Evolutionary conservation across 2,888 invertebrate species (phyloP).

Genomic region (Notodonta dromedarius): DNA sequence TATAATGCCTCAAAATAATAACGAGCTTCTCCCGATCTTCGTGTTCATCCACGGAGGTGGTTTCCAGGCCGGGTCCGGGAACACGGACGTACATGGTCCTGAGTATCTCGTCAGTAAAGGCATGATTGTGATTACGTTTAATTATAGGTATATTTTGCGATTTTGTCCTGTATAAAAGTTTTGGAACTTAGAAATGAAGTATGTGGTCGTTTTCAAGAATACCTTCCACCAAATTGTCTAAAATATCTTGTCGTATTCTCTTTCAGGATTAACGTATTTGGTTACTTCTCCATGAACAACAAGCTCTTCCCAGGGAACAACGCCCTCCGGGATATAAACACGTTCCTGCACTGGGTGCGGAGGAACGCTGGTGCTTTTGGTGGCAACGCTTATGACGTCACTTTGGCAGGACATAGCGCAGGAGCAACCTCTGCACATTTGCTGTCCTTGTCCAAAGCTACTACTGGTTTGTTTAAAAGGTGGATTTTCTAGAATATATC

Average conservation of each 20-base stretch:
- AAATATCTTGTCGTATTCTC: background rate
- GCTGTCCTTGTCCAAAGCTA: constrained; percentile 19
- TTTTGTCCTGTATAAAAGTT: background rate
- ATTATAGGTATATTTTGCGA: constrained; percentile 8
- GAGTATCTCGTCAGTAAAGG: constrained; percentile 10
- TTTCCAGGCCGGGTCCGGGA: constrained; percentile 12
- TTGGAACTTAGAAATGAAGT: too few relatives aligned
- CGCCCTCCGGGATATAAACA: constrained; percentile 33
- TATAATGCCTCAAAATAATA: background rate
- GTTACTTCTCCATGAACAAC: constrained; percentile 42
- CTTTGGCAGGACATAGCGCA: constrained; percentile 33
- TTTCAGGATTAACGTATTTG: constrained; percentile 36
- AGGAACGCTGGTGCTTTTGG: constrained; percentile 30
- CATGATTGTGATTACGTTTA: constrained; percentile 7
- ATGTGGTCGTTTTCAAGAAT: too few relatives aligned
- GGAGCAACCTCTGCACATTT: constrained; percentile 28
- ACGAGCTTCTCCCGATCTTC: constrained; percentile 6
- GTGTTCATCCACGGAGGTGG: constrained; percentile 10
- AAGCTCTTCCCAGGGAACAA: constrained; percentile 38
- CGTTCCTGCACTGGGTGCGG: constrained; percentile 31
- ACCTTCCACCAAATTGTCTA: too few relatives aligned
- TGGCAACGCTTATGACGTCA: constrained; percentile 28
- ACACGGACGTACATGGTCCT: constrained; percentile 14
- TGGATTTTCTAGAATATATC: background rate
- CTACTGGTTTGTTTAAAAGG: constrained; percentile 20